A percentile compares a stretch with the other conserved stretches of the same genome.
phyloP scores from a whole-genome alignment of 1,140 invertebrate genomes.

The Araneus ventricosus region DNA sequence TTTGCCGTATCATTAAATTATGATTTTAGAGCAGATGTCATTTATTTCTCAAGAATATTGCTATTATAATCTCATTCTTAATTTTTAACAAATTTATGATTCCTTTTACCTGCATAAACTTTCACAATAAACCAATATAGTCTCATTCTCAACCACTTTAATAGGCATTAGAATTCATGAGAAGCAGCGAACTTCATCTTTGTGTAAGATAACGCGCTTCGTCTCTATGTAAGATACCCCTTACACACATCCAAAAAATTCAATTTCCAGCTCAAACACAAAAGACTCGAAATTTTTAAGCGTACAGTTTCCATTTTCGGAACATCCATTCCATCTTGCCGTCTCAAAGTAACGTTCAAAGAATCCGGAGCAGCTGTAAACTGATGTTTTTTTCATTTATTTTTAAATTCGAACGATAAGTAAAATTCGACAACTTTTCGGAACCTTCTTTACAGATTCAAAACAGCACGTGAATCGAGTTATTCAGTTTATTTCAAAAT shows the following conservation, averaged over 20 bases:
- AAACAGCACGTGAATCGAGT: neutral
- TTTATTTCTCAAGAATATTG: too few species aligned
- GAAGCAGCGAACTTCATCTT: neutral
- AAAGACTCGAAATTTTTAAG: neutral
- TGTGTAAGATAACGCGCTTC: neutral
- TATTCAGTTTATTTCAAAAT: neutral
- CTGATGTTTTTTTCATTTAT: neutral
- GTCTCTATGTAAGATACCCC: neutral
- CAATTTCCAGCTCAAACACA: neutral
- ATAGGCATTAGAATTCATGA: neutral
- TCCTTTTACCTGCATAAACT: too few species aligned
- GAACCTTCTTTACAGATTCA: neutral
- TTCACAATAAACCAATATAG: too few species aligned
- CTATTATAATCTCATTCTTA: too few species aligned
- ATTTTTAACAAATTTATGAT: too few species aligned
- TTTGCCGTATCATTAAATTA: too few species aligned
- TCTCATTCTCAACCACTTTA: neutral
- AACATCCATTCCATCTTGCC: neutral
- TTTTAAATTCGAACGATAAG: neutral
- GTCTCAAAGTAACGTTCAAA: neutral
- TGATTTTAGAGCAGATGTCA: too few species aligned
- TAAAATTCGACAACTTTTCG: neutral
- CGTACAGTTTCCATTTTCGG: slow-evolving; percentile 1
- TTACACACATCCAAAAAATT: neutral
- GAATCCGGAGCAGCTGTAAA: neutral